Evolutionary conservation across 2,113 vertebrate genomes (phyloP), one percentile per base, ranked within the genome.

Genomic region (Prunella himalayana): DNA sequence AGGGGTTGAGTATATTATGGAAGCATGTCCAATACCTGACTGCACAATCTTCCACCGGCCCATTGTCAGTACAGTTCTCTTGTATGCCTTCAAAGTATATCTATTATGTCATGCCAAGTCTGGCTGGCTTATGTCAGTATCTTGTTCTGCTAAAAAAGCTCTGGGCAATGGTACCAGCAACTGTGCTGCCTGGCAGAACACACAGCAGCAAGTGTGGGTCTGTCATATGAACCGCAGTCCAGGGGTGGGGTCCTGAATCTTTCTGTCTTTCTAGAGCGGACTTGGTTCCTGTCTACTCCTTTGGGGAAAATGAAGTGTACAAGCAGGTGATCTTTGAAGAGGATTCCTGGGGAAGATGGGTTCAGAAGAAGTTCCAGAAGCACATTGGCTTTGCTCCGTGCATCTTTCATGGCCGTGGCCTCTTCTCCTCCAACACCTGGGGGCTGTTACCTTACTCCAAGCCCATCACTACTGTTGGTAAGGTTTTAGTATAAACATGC

Each of bases 301-400:
- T 99, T 45, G 99, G 99, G 9, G 99, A 99, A 96, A 99, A 99
- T 2, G 99, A 99, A 42, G 98, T 98, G 8, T 99, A 99, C 96
- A 98, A 99, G 96, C 99, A 99, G 95, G 97, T 99, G 90, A 98
- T 99, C 95, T 99, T 99, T 2, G 97, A 99, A 79, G 99, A 99
- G 88, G 99, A 98, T 2, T 99, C 98, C 49, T 98, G 97, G 98
- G 98, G 98, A 92, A 98, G 98, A 50, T 88, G 91, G 95, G 54
- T 99, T 24, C 99, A 99, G 95, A 99, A 96, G 97, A 99, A 96
- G 94, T 96, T 99, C 65, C 99, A 99, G 98, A 99, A 99, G 96
- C 92, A 99, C 53, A 77, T 99, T 9, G 99, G 99, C 49, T 99
- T 99, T 44, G 99, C 99, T 23, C 99, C 99, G 0, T 99, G 99